Evolutionary conservation across 2,113 vertebrate species (phyloP).

Genomic region (Maccullochella peelii): DNA sequence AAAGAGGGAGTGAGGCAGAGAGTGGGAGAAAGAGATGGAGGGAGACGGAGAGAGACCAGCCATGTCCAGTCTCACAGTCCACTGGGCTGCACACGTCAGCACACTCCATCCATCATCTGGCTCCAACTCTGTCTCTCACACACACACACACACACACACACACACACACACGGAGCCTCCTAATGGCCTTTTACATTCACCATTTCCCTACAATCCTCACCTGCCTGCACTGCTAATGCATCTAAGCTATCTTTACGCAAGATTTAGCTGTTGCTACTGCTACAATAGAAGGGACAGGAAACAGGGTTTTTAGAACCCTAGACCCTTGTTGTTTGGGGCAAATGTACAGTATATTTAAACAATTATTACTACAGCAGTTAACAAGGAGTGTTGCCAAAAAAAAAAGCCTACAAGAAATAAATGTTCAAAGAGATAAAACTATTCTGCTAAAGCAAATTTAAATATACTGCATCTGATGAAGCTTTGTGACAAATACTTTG

Average conservation of each 20-base stretch:
- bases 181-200: conserved; percentile 81
- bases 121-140: conserved; percentile 56
- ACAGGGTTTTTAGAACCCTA: neutral
- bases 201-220: conserved; percentile 70
- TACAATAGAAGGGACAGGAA: neutral
- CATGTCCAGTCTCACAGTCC: conserved; percentile 82
- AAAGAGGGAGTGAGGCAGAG: conserved; percentile 66
- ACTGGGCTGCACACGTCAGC: conserved; percentile 80
- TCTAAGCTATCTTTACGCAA: conserved; percentile 57
- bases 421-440: neutral
- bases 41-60: conserved; percentile 75
- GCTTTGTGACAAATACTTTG: neutral
- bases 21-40: conserved; percentile 65
- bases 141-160: conserved; percentile 25
- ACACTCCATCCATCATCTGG: conserved; percentile 80
- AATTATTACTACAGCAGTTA: neutral
- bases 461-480: neutral
- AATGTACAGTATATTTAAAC: conserved; percentile 5
- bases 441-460: neutral
- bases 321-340: neutral
- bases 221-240: conserved; percentile 67
- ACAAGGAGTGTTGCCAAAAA: neutral
- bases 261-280: conserved; percentile 17
- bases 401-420: neutral
- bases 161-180: conserved; percentile 31